Evolutionary conservation across 2,797 vertebrate genomes (phyloP), one percentile per base, ranked within the genome.

Genomic region (Petrocephalus sullivani): DNA sequence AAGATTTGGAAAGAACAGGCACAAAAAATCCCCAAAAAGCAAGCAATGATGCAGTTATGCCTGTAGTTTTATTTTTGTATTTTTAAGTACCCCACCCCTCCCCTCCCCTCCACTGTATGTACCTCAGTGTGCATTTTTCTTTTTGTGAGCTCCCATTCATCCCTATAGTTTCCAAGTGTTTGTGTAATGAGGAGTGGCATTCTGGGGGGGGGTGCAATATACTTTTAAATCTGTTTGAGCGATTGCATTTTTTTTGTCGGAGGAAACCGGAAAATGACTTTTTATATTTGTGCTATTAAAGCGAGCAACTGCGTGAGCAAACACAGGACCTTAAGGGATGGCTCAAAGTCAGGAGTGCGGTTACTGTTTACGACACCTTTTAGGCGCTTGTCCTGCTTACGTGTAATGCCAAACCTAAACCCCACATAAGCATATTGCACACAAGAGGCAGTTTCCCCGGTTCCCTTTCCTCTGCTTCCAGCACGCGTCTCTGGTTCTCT

Each of bases 31-130:
- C 94, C 93, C 92, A 93, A 33, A 95, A 94, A 93, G 95, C 93
- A 93, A 95, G 94, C 92, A 92, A 93, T 90, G 93, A 93, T 37
- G 93, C 94, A 94, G 92, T 95, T 93, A 92, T 95, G 94, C 95
- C 94, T 95, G 94, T 96, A 67, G 95, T 96, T 81, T 96, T 96
- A 96, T 96, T 96, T 96, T 96, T 96, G 93, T 96, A 96, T 96
- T 96, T 96, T 95, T 95, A 94, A 95, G 94, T 91, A 92, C 91
- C 91, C 28, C 28, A 28, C 28, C 28, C 28, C 28, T 28, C 14
- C 58, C 23, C 92, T 90, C 93, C 93, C 94, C 92, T 90, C 93
- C 93, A 94, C 92, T 95, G 92, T 93, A 51, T 95, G 93, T 93
- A 92, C 94, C 93, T 95, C 90, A 86, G 93, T 94, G 92, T 95